phyloP scores from a whole-genome alignment of 2,113 vertebrate genomes.

The Silurus asotus region DNA sequence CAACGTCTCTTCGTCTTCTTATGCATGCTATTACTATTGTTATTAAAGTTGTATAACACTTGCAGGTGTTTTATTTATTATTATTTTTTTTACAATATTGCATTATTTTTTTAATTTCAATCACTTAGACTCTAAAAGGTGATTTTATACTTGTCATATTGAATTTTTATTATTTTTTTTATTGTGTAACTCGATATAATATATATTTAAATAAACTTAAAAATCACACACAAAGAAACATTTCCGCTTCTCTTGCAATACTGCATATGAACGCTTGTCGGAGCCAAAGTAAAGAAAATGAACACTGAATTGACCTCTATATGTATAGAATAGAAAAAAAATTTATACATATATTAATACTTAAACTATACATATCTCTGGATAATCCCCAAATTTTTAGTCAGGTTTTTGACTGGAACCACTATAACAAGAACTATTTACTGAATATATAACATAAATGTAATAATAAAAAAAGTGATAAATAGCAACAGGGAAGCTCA shows the following conservation, averaged over 20 bases:
- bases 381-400: too few relatives aligned
- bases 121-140: neutral
- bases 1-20: neutral
- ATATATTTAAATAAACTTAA: too few relatives aligned
- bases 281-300: constrained; percentile 28
- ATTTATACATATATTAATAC: too few relatives aligned
- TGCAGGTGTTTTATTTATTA: neutral
- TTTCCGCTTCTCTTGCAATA: neutral
- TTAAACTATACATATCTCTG: too few relatives aligned
- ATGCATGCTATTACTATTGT: neutral
- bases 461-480: too few relatives aligned
- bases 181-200: too few relatives aligned
- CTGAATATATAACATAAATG: too few relatives aligned
- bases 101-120: neutral
- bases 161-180: too few relatives aligned
- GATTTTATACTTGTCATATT: too few relatives aligned
- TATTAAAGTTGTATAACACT: neutral
- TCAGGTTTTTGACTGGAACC: neutral
- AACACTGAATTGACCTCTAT: neutral
- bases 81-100: neutral
- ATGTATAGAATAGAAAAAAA: neutral
- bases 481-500: too few relatives aligned
- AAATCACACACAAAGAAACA: neutral
- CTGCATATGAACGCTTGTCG: constrained; percentile 21
- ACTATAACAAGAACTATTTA: neutral